Percentiles rank a stretch among this genome's conserved stretches.
These are phyloP conservation scores for Holotrichia oblita DNA, from an alignment of 1,140 invertebrate species.

Conservation along the genomic window DNA sequence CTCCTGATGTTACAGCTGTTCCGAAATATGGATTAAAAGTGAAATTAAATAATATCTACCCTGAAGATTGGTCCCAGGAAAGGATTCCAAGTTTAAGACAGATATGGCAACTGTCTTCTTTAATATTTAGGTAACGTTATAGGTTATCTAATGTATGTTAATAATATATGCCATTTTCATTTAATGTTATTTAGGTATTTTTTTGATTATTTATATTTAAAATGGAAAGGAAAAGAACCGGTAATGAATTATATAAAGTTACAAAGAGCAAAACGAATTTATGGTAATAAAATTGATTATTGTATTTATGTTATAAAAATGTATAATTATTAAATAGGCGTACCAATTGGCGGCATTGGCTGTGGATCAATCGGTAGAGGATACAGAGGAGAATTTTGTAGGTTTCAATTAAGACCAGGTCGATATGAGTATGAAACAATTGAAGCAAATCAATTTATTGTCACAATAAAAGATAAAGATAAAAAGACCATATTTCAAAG, in stretches of 20 bases:
- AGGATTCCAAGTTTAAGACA: constrained; percentile 72
- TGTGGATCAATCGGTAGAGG: constrained; percentile 89
- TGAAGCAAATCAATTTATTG: constrained; percentile 86
- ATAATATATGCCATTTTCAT: constrained; percentile 36
- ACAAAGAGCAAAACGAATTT: constrained; percentile 74
- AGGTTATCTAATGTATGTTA: constrained; percentile 40
- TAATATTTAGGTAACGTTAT: constrained; percentile 68
- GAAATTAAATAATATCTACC: constrained; percentile 78
- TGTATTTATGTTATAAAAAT: constrained; percentile 13
- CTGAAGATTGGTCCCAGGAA: constrained; percentile 76
- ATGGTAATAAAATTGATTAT: constrained; percentile 67
- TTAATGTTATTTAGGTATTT: constrained; percentile 70
- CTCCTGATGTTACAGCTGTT: constrained; percentile 44
- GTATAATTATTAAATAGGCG: constrained; percentile 67
- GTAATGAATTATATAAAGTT: constrained; percentile 77
- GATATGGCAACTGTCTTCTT: constrained; percentile 69
- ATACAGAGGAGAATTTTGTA: constrained; percentile 92
- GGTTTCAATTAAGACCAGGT: constrained; percentile 88
- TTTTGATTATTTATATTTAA: constrained; percentile 69
- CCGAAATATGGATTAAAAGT: constrained; percentile 77
- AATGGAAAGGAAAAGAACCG: constrained; percentile 67
- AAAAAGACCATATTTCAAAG: constrained; percentile 86
- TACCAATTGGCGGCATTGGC: constrained; percentile 91
- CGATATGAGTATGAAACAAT: constrained; percentile 86
- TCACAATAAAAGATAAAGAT: constrained; percentile 76